Conservation (phyloP, 1,140 invertebrate genomes). For the Drosophila nannoptera region DNA sequence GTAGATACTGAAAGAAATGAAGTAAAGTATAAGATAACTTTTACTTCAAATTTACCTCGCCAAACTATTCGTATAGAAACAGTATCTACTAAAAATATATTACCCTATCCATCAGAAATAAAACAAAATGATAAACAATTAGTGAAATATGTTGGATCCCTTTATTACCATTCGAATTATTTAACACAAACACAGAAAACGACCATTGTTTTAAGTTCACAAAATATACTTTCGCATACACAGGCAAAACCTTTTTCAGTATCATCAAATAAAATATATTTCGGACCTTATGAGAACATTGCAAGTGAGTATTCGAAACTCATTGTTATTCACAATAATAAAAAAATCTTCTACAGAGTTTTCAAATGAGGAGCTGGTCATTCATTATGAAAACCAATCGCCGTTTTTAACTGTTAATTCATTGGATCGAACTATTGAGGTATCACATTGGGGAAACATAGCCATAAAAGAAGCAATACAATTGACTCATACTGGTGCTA, state of each 20-base stretch:
- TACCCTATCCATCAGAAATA: slow-evolving; percentile 92
- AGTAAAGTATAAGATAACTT: slow-evolving; percentile 60
- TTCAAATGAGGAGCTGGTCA: slow-evolving; percentile 83
- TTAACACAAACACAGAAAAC: slow-evolving; percentile 89
- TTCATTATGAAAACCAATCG: slow-evolving; percentile 98
- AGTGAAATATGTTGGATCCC: slow-evolving; percentile 90
- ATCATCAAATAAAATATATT: slow-evolving; percentile 88
- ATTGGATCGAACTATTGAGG: slow-evolving; percentile 93
- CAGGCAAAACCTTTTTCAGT: slow-evolving; percentile 91
- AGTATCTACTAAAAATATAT: slow-evolving; percentile 87
- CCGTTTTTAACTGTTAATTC: slow-evolving; percentile 95
- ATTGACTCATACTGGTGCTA: slow-evolving; percentile 94
- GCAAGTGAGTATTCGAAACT: slow-evolving; percentile 58
- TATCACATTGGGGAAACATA: slow-evolving; percentile 99
- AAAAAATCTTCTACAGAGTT: slow-evolving; percentile 63
- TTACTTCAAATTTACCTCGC: slow-evolving; percentile 76
- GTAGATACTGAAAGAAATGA: slow-evolving; percentile 80
- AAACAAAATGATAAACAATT: slow-evolving; percentile 96
- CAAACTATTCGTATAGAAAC: slow-evolving; percentile 85
- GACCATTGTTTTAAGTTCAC: slow-evolving; percentile 86
- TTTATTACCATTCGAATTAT: slow-evolving; percentile 93
- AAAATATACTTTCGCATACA: slow-evolving; percentile 91
- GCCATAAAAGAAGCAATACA: slow-evolving; percentile 97
- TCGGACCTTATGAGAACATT: slow-evolving; percentile 92
- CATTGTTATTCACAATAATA: background rate